Conservation (phyloP, 2,888 invertebrate genomes). For the Catocala fraxini region DNA sequence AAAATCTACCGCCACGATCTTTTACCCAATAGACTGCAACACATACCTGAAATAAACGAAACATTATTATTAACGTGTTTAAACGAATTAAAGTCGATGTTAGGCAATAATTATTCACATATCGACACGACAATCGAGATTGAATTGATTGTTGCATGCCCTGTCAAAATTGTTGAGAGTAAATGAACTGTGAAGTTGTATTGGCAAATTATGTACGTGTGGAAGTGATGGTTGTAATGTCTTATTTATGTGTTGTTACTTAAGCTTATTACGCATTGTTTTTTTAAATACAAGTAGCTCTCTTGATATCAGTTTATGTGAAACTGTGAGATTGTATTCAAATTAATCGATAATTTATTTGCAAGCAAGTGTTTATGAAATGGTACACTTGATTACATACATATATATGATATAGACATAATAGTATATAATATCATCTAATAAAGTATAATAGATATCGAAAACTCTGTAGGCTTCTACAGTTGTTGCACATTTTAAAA, state of each 20-base stretch:
- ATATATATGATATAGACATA: too few relatives aligned
- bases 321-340: too few relatives aligned
- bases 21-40: conserved; percentile 20
- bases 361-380: too few relatives aligned
- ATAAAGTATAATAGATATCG: too few relatives aligned
- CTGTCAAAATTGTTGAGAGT: conserved; percentile 38
- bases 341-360: too few relatives aligned
- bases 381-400: too few relatives aligned
- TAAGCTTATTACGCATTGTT: background rate
- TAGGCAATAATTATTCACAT: conserved; percentile 38
- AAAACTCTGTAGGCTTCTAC: too few relatives aligned
- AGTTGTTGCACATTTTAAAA: too few relatives aligned
- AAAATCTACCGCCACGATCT: conserved; percentile 1
- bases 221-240: conserved; percentile 1
- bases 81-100: conserved; percentile 28
- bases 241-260: background rate
- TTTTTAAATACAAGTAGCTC: background rate
- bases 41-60: conserved; percentile 47
- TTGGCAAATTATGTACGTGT: background rate
- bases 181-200: conserved; percentile 36
- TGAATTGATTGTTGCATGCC: conserved; percentile 35
- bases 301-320: too few relatives aligned
- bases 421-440: too few relatives aligned
- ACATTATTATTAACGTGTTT: conserved; percentile 29
- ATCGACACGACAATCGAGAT: conserved; percentile 35